These are phyloP conservation scores for Leptinotarsa peninsularis DNA, from an alignment of 2,888 invertebrate genomes.

Conservation along the genomic window DNA sequence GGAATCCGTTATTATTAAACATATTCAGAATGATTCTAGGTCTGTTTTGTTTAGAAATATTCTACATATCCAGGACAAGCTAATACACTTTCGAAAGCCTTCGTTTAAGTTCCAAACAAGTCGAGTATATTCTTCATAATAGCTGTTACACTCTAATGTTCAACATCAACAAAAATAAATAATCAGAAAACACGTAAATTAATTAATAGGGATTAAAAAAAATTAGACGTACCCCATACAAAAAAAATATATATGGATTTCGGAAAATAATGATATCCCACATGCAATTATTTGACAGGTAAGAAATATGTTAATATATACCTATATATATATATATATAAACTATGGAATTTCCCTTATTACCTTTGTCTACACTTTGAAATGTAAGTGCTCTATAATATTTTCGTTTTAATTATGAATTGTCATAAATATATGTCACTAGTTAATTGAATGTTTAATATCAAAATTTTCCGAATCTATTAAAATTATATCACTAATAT, in stretches of 20 bases:
- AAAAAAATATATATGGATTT: slow-evolving; percentile 3
- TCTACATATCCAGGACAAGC: neutral
- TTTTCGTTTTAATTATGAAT: no score
- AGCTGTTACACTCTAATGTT: neutral
- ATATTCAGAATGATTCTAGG: neutral
- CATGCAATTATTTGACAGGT: neutral
- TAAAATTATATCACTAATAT: slow-evolving; percentile 20
- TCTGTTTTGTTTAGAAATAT: neutral
- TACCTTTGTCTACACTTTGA: no score
- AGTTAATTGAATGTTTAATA: neutral
- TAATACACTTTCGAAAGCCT: no score
- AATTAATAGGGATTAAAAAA: slow-evolving; percentile 3
- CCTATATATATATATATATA: no score
- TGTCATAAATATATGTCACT: no score
- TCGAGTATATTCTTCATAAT: neutral
- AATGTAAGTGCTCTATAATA: no score
- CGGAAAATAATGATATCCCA: neutral
- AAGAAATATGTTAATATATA: no score
- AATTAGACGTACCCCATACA: neutral
- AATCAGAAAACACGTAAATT: neutral
- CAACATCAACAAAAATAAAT: slow-evolving; percentile 14
- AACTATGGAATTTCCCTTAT: no score
- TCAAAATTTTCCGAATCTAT: neutral
- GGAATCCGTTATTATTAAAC: neutral
- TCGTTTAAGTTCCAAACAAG: no score